A percentile compares a stretch with the other conserved stretches of the same genome.
These are phyloP conservation scores for Pristiophorus japonicus DNA, from an alignment of 2,113 vertebrate genomes.

Conservation along the genomic window DNA sequence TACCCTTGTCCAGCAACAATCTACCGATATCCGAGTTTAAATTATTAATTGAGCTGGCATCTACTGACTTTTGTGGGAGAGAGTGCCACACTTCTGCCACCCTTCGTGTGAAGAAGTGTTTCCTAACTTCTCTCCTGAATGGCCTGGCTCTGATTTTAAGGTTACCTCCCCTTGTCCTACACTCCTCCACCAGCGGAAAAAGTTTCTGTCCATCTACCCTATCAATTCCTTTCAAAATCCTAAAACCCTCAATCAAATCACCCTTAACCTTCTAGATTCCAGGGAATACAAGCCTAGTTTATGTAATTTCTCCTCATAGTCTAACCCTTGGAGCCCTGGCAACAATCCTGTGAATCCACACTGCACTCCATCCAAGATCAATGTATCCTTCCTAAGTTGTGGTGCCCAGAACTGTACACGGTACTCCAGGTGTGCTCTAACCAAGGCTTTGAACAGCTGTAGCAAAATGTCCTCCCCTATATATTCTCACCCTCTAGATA, in stretches of 20 bases:
- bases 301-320: background rate
- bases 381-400: background rate
- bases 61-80: background rate
- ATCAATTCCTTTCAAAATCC: background rate
- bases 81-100: background rate
- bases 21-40: background rate
- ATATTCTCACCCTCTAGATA: background rate
- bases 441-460: background rate
- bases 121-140: too few relatives aligned
- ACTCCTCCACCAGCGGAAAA: too few relatives aligned
- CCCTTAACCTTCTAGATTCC: background rate
- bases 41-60: background rate
- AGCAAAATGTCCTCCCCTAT: background rate
- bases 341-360: background rate
- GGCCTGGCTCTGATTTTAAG: too few relatives aligned
- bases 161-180: too few relatives aligned
- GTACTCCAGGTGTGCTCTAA: background rate
- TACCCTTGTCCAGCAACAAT: background rate
- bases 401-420: background rate
- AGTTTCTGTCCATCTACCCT: background rate
- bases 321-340: background rate
- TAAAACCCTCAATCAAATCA: background rate
- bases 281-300: background rate
- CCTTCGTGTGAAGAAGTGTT: background rate
- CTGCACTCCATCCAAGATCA: background rate